These are phyloP conservation scores for Ctenochaetus hawaiiensis DNA, from an alignment of 2,797 vertebrate species.

Conservation along the genomic window DNA sequence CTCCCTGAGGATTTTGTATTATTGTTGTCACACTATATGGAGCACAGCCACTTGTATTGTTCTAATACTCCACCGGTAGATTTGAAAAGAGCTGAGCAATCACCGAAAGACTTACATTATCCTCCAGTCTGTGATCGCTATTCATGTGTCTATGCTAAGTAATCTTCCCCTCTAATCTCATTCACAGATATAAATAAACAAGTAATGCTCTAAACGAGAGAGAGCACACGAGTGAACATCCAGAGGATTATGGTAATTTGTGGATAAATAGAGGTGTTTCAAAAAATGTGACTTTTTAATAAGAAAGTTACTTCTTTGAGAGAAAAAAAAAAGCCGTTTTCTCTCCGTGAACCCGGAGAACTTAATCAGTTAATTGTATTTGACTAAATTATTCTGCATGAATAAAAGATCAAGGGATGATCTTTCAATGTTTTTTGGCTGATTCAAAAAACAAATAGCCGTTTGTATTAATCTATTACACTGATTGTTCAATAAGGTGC, in stretches of 20 bases:
- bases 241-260: conserved; percentile 88
- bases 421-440: conserved; percentile 1
- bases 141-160: conserved; percentile 84
- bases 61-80: conserved; percentile 82
- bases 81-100: conserved; percentile 82
- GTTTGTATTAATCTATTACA: background rate
- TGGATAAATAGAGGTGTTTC: conserved; percentile 85
- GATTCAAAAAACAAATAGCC: conserved; percentile 17
- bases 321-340: conserved; percentile 38
- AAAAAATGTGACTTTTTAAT: conserved; percentile 80
- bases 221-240: conserved; percentile 84
- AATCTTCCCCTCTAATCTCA: conserved; percentile 89
- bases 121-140: conserved; percentile 86
- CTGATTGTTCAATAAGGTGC: conserved; percentile 8
- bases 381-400: conserved; percentile 30
- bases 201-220: conserved; percentile 84
- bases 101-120: conserved; percentile 86
- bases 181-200: conserved; percentile 89
- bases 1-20: conserved; percentile 82
- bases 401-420: conserved; percentile 33
- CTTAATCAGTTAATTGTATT: conserved; percentile 48
- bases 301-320: conserved; percentile 66
- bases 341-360: conserved; percentile 34
- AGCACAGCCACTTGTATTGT: conserved; percentile 82
- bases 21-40: conserved; percentile 83